Evolutionary conservation across 2,888 invertebrate genomes (phyloP).

Genomic region (Pachydiplax longipennis): DNA sequence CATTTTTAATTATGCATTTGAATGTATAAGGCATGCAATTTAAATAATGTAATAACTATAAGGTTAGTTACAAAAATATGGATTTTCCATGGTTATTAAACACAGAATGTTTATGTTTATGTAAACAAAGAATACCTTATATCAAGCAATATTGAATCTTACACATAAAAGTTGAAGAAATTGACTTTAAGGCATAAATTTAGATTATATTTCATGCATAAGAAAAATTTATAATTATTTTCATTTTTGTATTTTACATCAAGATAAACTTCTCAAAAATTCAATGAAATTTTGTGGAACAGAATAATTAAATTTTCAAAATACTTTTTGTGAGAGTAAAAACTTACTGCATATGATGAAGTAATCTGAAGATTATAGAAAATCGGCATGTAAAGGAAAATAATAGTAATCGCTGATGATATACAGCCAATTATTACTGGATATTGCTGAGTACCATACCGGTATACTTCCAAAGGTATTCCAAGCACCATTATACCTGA

Average conservation of each 20-base stretch:
- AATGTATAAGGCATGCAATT: too few species aligned
- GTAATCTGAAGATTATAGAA: conserved; percentile 77
- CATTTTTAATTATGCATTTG: too few species aligned
- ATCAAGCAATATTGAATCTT: too few species aligned
- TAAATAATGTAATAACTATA: too few species aligned
- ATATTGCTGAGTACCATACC: conserved; percentile 80
- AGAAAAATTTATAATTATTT: background rate
- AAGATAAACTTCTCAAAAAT: background rate
- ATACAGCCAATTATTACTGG: conserved; percentile 71
- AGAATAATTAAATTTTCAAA: background rate
- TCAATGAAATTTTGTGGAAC: background rate
- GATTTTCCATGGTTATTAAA: too few species aligned
- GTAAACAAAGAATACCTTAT: too few species aligned
- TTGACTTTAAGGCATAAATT: too few species aligned
- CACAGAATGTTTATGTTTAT: too few species aligned
- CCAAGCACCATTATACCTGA: conserved; percentile 81
- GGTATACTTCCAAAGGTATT: conserved; percentile 81
- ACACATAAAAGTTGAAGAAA: too few species aligned
- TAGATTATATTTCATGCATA: too few species aligned
- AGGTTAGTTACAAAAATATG: too few species aligned
- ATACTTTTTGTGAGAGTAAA: background rate
- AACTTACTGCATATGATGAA: conserved; percentile 78
- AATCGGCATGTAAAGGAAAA: conserved; percentile 74
- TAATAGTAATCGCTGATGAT: conserved; percentile 73
- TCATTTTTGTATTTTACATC: too few species aligned